Evolutionary conservation across 1,140 invertebrate genomes (phyloP), one percentile per base, ranked within the genome.

Genomic region (Euura lappo): DNA sequence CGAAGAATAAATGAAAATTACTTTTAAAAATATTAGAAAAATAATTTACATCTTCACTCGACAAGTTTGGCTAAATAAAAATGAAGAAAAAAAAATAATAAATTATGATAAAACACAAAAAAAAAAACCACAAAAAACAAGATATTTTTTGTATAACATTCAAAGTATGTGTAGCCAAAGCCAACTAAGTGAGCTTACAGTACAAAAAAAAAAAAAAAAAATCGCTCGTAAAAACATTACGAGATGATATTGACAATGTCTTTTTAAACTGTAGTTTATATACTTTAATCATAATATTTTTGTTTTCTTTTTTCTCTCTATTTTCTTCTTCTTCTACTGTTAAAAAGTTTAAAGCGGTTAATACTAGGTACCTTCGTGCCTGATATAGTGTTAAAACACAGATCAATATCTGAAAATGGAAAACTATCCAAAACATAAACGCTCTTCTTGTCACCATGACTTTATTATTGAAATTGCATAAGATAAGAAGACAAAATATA

Each of bases 131-230:
- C 28, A 1, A 28, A 28, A 28, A 28, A 1, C 0, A 28, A 28
- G 28, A 60, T 60, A 60, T 60, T 60, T 60, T 60, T n/a, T 6
- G 3, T 28, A 60, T 60, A 60, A 60, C 10, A 8, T 11, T 60
- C 13, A 8, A 60, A 60, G 13, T 8, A 11, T 60, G 10, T 11
- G 13, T 60, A 60, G 51, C 51, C 51, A 60, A 60, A 60, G 51
- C 51, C 51, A 60, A 60, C 51, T 4, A 60, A 60, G 51, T 60
- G 10, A 60, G 51, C 51, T 60, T 60, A 60, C 51, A 60, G 51
- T 60, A 60, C 51, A 60, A 60, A 60, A 28, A 28, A 28, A 28
- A 28, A 28, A 28, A 28, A 28, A 28, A n/a, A 60, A 10, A n/a
- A 60, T 60, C 51, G 13, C 51, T 60, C 51, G 51, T n/a, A 60